Evolutionary conservation across 1,140 invertebrate species (phyloP).

Genomic region (Neocloeon triangulifer): DNA sequence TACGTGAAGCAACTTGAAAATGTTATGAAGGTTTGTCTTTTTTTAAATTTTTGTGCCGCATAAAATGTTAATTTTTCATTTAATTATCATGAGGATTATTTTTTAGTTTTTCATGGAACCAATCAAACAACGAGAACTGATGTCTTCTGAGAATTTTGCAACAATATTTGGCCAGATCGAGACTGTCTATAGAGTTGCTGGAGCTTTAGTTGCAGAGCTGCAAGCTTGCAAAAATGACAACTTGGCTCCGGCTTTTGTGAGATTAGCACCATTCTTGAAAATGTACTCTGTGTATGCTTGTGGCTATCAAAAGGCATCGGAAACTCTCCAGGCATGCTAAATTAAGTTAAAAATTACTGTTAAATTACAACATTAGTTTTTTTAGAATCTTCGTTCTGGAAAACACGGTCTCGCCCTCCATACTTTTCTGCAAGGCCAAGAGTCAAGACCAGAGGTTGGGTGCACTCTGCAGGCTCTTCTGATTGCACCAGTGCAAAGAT

Average conservation of each 20-base stretch:
- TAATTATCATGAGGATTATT: constrained; percentile 4
- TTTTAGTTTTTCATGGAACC: constrained; percentile 42
- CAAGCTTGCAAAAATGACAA: constrained; percentile 32
- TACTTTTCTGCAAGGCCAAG: constrained; percentile 34
- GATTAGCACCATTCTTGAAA: constrained; percentile 53
- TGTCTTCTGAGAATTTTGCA: constrained; percentile 27
- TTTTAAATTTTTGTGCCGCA: constrained; percentile 3
- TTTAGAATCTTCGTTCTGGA: constrained; percentile 29
- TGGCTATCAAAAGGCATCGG: constrained; percentile 38
- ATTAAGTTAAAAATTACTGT: constrained; percentile 3
- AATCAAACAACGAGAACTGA: constrained; percentile 28
- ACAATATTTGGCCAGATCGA: constrained; percentile 45
- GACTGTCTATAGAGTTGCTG: constrained; percentile 46
- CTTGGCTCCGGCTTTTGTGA: constrained; percentile 38
- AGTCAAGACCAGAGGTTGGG: constrained; percentile 42
- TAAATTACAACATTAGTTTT: no score
- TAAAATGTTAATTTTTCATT: background rate
- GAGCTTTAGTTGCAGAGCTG: constrained; percentile 36
- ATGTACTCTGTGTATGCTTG: constrained; percentile 55
- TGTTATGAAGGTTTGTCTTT: constrained; percentile 28
- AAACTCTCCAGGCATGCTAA: constrained; percentile 13
- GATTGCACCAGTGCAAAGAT: constrained; percentile 51
- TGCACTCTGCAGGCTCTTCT: constrained; percentile 42
- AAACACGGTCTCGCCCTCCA: constrained; percentile 29
- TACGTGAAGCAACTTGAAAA: constrained; percentile 43